These are phyloP conservation scores for Tragopan temminckii DNA, from an alignment of 2,797 vertebrate species.

Conservation along the genomic window DNA sequence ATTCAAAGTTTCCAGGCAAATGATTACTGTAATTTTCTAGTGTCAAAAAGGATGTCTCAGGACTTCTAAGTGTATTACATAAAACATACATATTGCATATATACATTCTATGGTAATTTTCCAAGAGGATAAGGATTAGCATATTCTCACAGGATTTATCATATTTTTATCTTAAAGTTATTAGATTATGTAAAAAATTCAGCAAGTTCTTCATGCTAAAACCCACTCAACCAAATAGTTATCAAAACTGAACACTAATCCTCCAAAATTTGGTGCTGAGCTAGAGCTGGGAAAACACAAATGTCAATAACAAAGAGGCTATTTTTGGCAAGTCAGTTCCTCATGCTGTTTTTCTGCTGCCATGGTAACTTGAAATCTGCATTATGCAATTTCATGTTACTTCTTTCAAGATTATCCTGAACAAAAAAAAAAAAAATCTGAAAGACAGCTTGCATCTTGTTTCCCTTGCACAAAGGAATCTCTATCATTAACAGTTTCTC, in stretches of 20 bases:
- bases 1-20: background rate
- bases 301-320: conserved; percentile 59
- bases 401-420: conserved; percentile 63
- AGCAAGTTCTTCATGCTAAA: conserved; percentile 10
- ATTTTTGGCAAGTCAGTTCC: conserved; percentile 67
- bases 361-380: conserved; percentile 72
- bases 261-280: conserved; percentile 34
- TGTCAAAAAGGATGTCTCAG: background rate
- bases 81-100: background rate
- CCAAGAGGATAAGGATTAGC: conserved; percentile 3
- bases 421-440: background rate
- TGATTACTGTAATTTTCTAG: background rate
- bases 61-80: background rate
- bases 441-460: conserved; percentile 52
- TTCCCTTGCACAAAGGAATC: conserved; percentile 41
- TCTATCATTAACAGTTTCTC: background rate
- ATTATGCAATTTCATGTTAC: conserved; percentile 50
- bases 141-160: conserved; percentile 16
- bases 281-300: conserved; percentile 47
- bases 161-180: conserved; percentile 1
- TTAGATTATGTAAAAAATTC: background rate
- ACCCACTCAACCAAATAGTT: conserved; percentile 17
- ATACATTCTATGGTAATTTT: background rate
- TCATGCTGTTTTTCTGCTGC: conserved; percentile 56
- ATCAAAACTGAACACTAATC: conserved; percentile 42